These are phyloP conservation scores for Echinarachnius parma DNA, from an alignment of 53 echinoderm and acorn worm species.

Conservation along the genomic window DNA sequence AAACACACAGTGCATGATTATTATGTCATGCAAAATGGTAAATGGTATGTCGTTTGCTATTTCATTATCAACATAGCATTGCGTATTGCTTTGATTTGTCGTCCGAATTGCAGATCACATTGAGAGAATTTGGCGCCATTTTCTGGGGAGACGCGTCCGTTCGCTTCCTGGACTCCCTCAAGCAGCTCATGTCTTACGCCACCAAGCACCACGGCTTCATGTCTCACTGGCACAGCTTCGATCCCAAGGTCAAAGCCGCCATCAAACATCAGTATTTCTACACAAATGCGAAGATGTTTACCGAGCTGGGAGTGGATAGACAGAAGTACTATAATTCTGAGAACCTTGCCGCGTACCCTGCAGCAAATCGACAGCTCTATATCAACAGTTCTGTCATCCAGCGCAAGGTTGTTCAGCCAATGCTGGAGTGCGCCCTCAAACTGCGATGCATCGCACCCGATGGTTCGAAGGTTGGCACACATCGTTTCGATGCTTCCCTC, in stretches of 20 bases:
- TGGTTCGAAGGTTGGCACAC: slow-evolving; percentile 16
- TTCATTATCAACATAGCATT: too few relatives aligned
- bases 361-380: slow-evolving; percentile 61
- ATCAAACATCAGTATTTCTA: slow-evolving; percentile 51
- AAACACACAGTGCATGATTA: too few relatives aligned
- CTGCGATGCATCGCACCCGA: slow-evolving; percentile 52
- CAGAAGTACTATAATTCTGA: slow-evolving; percentile 30
- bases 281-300: slow-evolving; percentile 48
- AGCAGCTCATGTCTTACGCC: slow-evolving; percentile 25
- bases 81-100: too few relatives aligned
- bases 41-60: too few relatives aligned
- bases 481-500: slow-evolving; percentile 54
- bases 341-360: slow-evolving; percentile 34
- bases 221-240: slow-evolving; percentile 52
- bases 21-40: too few relatives aligned
- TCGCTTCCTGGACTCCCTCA: slow-evolving; percentile 53
- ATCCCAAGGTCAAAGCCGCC: not conserved
- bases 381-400: slow-evolving; percentile 62
- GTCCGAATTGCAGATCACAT: slow-evolving; percentile 29
- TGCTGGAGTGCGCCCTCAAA: slow-evolving; percentile 52
- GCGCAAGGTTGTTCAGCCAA: slow-evolving; percentile 34
- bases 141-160: slow-evolving; percentile 72
- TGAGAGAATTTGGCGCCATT: slow-evolving; percentile 72
- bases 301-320: slow-evolving; percentile 39
- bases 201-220: slow-evolving; percentile 63